Evolutionary conservation across 64 coral and sea anemone species (phyloP), one percentile per base, ranked within the genome.

Genomic region (Platygyra sinensis): DNA sequence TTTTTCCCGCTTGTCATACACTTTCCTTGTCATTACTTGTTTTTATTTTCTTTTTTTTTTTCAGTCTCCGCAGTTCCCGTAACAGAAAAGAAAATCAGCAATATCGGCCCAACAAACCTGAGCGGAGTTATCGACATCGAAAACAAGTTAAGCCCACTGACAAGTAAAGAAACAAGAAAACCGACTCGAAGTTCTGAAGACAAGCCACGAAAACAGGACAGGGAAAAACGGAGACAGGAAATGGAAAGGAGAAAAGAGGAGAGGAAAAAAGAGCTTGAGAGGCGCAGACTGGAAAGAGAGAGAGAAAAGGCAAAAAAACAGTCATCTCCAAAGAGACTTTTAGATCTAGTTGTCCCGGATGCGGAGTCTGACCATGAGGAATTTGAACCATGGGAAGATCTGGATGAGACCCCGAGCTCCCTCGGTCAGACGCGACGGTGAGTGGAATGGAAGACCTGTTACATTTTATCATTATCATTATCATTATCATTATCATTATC

Each of bases 241-340:
- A 90, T 96, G 87, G 91, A 96, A 67, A 89, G n/a, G 52, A 78
- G 79, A 88, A 90, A 92, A 78, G 90, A 90, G 29, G 85, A 91
- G 87, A 91, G 88, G n/a, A 90, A 76, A 91, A 94, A 72, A 81
- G 95, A 97, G 27, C 86, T 88, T 18, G 95, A 97, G 24, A 15
- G 80, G 63, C 87, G 87, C 46, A 94, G 75, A 78, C 15, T 84
- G 30, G 73, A 97, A 76, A 83, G 77, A 64, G 92, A 90, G 72
- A 94, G 75, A 67, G 51, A 75, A 82, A 94, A 78, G 55, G 24
- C 24, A 13, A 50, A 14, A 87, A 90, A 60, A 52, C 46, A 86
- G 16, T 57, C 74, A 7, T 92, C 90, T 19, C 83, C 90, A 5
- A 87, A 84, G 32, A 42, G 75, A 57, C n/a, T 87, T 30, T 19